Evolutionary conservation across 1,140 invertebrate species (phyloP), one percentile per base, ranked within the genome.

Genomic region (Drosophila dunni): DNA sequence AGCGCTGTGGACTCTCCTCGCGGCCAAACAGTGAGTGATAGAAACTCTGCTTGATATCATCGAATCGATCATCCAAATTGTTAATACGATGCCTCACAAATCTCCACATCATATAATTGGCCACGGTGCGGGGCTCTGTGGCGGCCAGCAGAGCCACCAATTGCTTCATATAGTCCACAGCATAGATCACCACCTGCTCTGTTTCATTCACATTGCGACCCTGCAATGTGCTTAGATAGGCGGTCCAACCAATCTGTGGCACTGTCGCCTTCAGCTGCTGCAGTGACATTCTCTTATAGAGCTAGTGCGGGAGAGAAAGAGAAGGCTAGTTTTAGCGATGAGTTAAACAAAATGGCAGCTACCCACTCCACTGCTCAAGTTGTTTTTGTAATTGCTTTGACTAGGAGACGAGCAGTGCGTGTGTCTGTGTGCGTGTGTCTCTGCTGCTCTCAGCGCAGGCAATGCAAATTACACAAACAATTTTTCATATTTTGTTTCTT

Each of bases 1-100:
- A 98, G 97, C 65, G 97, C 94, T 92, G 99, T 92, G 93, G 98
- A 98, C 93, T 98, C 97, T 66, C 96, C 96, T 62, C 96, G 94
- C 90, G 65, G 0, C 93, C 94, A 93, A 93, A 96, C 94, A 90
- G 95, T 94, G 79, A 95, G 94, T 93, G 95, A 83, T 95, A 95
- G 83, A 97, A 97, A 36, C 94, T 95, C 92, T 95, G 95, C 77
- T 95, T 95, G 9, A 94, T 94, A 36, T 94, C 94, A 75, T 95
- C 93, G 91, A 97, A 98, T 36, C 96, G 93, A 83, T 96, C 95
- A 71, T 97, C 97, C 62, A 98, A 93, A 92, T 97, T 97, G 83
- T 96, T 97, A 10, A 98, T 95, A 74, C 97, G 93, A 88, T 97
- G 96, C 68, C 96, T 94, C 34, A 98, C 96, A 81, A 98, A 97